Evolutionary conservation across 2,888 invertebrate genomes (phyloP).

Genomic region (Gandaritis pyraliata): DNA sequence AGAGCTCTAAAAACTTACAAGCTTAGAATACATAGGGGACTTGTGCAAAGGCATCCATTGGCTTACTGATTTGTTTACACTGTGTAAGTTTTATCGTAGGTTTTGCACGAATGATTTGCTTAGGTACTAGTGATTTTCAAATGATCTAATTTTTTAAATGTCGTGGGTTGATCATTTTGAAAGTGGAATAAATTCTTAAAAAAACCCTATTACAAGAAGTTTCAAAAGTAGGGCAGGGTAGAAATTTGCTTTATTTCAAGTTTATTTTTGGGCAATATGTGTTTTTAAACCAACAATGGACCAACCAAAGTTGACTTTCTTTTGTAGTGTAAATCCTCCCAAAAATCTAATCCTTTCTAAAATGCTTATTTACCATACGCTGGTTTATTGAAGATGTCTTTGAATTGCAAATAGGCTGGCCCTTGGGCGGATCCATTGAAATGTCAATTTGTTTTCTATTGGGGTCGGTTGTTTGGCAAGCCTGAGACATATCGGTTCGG

Average conservation of each 20-base stretch:
- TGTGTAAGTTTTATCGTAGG: too few species aligned
- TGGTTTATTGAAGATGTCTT: constrained; percentile 78
- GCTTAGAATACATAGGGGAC: not conserved
- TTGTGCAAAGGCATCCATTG: not conserved
- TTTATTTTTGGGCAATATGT: too few species aligned
- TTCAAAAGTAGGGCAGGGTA: too few species aligned
- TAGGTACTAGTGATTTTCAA: too few species aligned
- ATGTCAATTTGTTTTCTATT: constrained; percentile 84
- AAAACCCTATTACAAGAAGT: too few species aligned
- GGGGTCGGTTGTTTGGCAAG: constrained; percentile 57
- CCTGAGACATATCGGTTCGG: constrained; percentile 46
- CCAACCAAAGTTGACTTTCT: constrained; percentile 24
- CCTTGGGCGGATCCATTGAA: constrained; percentile 76
- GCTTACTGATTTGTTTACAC: too few species aligned
- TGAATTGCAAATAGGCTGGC: constrained; percentile 80
- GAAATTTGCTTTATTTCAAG: too few species aligned
- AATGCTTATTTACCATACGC: constrained; percentile 76
- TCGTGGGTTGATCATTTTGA: too few species aligned
- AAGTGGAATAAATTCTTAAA: too few species aligned
- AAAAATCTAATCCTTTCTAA: constrained; percentile 76
- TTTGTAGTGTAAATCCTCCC: constrained; percentile 49
- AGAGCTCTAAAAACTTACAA: not conserved
- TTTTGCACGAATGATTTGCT: too few species aligned
- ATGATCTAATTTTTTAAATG: too few species aligned
- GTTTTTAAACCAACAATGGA: constrained; percentile 3